These are phyloP conservation scores for Nylanderia fulva DNA, from an alignment of 1,140 invertebrate genomes.

Conservation along the genomic window DNA sequence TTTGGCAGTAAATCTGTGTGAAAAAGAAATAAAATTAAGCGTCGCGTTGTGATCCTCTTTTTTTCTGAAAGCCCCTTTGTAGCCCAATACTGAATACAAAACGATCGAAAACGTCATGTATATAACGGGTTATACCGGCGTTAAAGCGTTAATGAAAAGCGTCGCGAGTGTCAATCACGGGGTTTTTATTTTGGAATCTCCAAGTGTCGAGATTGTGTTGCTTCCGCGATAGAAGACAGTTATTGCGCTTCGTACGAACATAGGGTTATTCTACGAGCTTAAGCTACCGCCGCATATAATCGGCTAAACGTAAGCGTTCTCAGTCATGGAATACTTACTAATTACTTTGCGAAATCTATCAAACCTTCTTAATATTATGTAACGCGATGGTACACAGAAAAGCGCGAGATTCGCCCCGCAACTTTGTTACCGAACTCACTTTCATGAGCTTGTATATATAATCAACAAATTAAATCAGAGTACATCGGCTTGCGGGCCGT, in stretches of 20 bases:
- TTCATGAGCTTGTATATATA: conserved; percentile 13
- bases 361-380: conserved; percentile 23
- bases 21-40: conserved; percentile 33
- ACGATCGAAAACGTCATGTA: conserved; percentile 17
- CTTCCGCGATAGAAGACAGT: conserved; percentile 15
- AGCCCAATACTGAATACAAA: conserved; percentile 20
- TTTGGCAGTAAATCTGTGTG: conserved; percentile 1
- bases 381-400: background rate
- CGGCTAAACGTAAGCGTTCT: conserved; percentile 25
- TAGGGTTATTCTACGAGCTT: conserved; percentile 15
- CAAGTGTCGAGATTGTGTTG: conserved; percentile 26
- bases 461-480: conserved; percentile 28
- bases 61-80: conserved; percentile 42
- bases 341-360: conserved; percentile 1
- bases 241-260: conserved; percentile 41
- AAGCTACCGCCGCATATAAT: conserved; percentile 15
- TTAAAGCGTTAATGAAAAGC: conserved; percentile 10
- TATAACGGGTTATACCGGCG: conserved; percentile 21
- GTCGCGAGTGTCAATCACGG: background rate
- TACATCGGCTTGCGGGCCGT: background rate
- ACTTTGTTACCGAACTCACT: background rate
- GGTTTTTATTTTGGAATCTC: background rate
- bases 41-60: background rate
- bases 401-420: conserved; percentile 5
- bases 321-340: conserved; percentile 41